A percentile compares a stretch with the other conserved stretches of the same genome.
phyloP scores from a whole-genome alignment of 1,140 invertebrate species.

The Drosophila quadrilineata region DNA sequence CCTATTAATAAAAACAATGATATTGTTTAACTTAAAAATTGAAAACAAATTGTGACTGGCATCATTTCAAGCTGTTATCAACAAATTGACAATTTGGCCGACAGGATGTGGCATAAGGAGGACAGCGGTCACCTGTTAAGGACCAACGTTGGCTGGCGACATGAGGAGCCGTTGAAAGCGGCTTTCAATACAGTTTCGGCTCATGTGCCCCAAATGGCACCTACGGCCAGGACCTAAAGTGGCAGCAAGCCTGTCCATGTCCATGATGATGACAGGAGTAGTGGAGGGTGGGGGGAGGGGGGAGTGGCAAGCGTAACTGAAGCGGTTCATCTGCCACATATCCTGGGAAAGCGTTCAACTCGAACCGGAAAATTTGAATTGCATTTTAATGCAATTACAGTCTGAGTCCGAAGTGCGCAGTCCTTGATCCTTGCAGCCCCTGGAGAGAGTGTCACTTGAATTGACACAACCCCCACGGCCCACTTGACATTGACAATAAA shows the following conservation, averaged over 20 bases:
- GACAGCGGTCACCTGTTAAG: constrained; percentile 1
- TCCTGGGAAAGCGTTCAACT: constrained; percentile 13
- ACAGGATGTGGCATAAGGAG: constrained; percentile 2
- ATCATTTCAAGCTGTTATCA: too few species aligned
- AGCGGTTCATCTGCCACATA: too few species aligned
- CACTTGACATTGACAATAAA: constrained; percentile 79
- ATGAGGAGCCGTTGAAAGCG: constrained; percentile 53
- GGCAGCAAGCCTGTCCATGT: constrained; percentile 44
- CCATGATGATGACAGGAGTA: constrained; percentile 30
- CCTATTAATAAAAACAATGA: too few species aligned
- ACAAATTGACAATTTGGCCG: constrained; percentile 13
- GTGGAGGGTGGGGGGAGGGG: constrained; percentile 14
- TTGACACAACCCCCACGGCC: constrained; percentile 60
- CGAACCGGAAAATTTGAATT: constrained; percentile 66
- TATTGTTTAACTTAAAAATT: too few species aligned
- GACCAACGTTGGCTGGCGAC: background rate
- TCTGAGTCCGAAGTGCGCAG: constrained; percentile 29
- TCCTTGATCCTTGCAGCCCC: background rate
- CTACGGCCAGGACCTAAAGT: constrained; percentile 25
- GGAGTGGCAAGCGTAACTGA: background rate
- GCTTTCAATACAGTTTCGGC: constrained; percentile 73
- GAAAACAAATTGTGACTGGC: too few species aligned
- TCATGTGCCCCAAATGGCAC: constrained; percentile 34
- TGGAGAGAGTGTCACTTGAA: constrained; percentile 11
- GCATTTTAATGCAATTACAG: constrained; percentile 81